Evolutionary conservation across 2,113 vertebrate genomes (phyloP).

Genomic region (Cichladusa arquata): DNA sequence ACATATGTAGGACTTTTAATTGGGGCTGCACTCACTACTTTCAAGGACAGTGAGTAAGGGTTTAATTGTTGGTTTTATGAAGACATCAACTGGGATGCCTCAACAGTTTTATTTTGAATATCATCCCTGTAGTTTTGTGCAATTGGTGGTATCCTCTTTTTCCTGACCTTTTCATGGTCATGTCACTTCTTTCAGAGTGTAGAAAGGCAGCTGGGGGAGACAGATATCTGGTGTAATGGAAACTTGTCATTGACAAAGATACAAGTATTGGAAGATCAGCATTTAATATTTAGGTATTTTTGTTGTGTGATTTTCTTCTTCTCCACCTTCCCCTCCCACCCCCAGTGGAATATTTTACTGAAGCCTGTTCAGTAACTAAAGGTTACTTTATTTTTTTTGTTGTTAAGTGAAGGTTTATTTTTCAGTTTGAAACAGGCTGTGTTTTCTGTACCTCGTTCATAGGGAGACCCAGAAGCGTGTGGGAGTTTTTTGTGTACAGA

Average conservation of each 20-base stretch:
- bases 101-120: background rate
- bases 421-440: background rate
- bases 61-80: background rate
- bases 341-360: background rate
- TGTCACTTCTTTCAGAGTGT: background rate
- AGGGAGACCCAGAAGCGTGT: fast-evolving
- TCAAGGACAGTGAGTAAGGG: background rate
- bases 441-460: background rate
- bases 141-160: background rate
- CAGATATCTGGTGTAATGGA: background rate
- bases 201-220: background rate
- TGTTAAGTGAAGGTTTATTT: background rate
- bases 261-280: background rate
- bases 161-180: background rate
- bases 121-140: background rate
- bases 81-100: background rate
- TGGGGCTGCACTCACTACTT: background rate
- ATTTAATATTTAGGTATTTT: background rate
- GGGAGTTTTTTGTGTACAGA: background rate
- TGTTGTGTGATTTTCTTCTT: background rate
- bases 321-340: fast-evolving
- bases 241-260: background rate
- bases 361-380: background rate
- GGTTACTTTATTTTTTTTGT: background rate
- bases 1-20: background rate